A percentile compares a stretch with the other conserved stretches of the same genome.
phyloP scores from a whole-genome alignment of 1,140 invertebrate genomes.

The Leptinotarsa defecta region DNA sequence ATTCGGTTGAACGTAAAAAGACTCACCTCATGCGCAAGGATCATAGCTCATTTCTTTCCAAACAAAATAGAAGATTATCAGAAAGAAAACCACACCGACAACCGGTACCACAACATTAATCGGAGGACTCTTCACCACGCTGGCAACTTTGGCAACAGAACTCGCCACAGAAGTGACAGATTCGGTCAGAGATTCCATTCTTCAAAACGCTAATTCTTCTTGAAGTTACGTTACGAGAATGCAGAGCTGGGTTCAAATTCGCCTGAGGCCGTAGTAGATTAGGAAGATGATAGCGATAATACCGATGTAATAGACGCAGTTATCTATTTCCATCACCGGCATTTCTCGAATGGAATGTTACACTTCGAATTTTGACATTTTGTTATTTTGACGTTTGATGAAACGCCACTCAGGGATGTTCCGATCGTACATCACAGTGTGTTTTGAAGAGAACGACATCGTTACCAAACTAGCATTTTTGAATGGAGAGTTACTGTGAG shows the following conservation, averaged over 20 bases:
- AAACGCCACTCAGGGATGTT: background rate
- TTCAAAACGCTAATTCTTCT: too few relatives aligned
- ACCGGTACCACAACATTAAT: too few relatives aligned
- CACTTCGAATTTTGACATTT: conserved; percentile 18
- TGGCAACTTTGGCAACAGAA: too few relatives aligned
- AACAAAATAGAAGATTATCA: too few relatives aligned
- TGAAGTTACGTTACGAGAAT: too few relatives aligned
- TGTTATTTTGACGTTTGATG: conserved; percentile 5
- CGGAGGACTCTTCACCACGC: too few relatives aligned
- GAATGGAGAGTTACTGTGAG: background rate
- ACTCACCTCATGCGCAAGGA: too few relatives aligned
- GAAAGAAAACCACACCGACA: too few relatives aligned
- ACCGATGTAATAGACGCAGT: conserved; percentile 37
- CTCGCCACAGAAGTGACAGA: too few relatives aligned
- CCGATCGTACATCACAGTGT: background rate
- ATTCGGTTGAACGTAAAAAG: too few relatives aligned
- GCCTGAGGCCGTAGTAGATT: conserved; percentile 25
- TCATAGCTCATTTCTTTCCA: too few relatives aligned
- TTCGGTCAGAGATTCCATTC: too few relatives aligned
- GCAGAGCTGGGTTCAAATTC: background rate
- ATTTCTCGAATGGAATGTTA: conserved; percentile 5
- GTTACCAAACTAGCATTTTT: background rate
- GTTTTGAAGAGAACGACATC: background rate
- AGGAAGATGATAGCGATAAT: conserved; percentile 31
- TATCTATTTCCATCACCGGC: conserved; percentile 10